These are phyloP conservation scores for Passerculus sandwichensis DNA, from an alignment of 2,797 vertebrate species.

Conservation along the genomic window DNA sequence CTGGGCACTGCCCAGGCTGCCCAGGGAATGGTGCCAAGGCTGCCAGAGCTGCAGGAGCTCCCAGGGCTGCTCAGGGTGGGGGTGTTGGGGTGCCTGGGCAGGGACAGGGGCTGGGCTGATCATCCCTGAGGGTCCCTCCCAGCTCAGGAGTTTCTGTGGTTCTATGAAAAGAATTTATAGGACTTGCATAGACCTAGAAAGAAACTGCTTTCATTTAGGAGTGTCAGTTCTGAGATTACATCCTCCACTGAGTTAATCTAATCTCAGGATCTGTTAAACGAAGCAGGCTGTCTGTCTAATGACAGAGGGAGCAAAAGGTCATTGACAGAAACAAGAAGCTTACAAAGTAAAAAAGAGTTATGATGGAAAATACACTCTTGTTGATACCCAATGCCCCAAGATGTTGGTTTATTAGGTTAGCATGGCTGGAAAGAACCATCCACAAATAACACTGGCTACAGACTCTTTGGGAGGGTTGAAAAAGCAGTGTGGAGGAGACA, in stretches of 20 bases:
- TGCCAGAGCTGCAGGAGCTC: background rate
- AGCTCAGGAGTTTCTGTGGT: background rate
- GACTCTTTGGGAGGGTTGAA: background rate
- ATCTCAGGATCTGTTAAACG: background rate
- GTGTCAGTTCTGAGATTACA: background rate
- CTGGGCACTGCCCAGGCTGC: background rate
- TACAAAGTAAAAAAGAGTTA: background rate
- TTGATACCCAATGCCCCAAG: background rate
- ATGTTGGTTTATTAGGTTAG: background rate
- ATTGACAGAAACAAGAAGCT: background rate
- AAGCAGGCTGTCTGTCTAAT: background rate
- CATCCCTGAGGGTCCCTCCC: background rate
- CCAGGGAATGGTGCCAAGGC: background rate
- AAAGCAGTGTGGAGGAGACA: background rate
- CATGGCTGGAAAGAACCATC: background rate
- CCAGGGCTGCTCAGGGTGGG: background rate
- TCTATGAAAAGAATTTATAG: background rate
- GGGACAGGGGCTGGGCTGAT: accelerated
- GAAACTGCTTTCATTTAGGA: background rate
- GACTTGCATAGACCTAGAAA: background rate
- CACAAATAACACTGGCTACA: background rate
- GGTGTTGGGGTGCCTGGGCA: accelerated
- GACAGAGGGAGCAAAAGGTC: background rate
- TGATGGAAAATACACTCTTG: background rate
- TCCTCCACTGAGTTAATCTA: background rate